Evolutionary conservation across 2,797 vertebrate genomes (phyloP).

Genomic region (Holocentrus rufus): DNA sequence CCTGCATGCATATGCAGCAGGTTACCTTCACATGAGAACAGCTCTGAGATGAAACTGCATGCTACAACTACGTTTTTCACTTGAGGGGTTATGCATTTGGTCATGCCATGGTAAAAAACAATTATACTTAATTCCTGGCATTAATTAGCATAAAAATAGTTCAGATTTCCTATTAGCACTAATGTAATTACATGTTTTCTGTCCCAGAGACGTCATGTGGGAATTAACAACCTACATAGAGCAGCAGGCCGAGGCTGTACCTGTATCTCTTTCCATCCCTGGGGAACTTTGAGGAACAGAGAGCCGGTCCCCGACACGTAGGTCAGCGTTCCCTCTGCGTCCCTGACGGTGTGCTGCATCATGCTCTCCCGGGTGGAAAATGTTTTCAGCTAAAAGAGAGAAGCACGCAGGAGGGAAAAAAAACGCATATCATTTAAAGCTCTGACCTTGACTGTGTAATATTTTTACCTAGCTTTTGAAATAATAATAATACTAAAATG

Average conservation of each 20-base stretch:
- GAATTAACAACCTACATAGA: background rate
- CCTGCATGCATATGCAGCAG: no score
- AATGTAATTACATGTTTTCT: background rate
- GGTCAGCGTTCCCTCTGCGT: conserved; percentile 86
- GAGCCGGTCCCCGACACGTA: conserved; percentile 85
- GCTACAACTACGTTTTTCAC: no score
- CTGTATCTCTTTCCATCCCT: conserved; percentile 96
- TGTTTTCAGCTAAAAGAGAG: conserved; percentile 80
- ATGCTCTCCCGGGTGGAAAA: conserved; percentile 84
- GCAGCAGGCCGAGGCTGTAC: conserved; percentile 53
- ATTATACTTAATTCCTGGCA: background rate
- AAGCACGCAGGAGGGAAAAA: background rate
- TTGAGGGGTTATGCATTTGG: no score
- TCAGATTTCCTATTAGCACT: background rate
- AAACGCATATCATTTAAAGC: background rate
- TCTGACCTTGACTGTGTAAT: no score
- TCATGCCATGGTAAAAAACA: no score
- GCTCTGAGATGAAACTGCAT: no score
- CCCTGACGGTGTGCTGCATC: conserved; percentile 84
- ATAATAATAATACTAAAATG: no score
- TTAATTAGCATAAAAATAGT: background rate
- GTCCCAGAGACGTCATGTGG: background rate
- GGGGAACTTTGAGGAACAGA: conserved; percentile 89
- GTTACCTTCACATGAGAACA: no score
- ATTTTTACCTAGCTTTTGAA: no score